These are phyloP conservation scores for Harpegnathos saltator DNA, from an alignment of 1,140 invertebrate genomes.

Conservation along the genomic window DNA sequence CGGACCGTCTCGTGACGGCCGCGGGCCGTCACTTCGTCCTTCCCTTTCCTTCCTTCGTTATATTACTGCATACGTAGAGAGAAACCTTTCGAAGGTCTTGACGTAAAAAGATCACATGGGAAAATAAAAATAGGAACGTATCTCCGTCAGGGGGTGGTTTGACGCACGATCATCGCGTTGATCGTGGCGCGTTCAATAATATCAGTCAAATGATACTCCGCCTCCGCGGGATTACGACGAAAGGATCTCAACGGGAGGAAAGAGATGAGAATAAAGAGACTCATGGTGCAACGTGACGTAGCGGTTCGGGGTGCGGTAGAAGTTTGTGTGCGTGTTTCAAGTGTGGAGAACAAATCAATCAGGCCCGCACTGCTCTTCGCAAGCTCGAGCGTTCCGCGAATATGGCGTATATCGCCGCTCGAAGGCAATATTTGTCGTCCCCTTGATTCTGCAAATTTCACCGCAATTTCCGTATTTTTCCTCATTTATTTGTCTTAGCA, in stretches of 20 bases:
- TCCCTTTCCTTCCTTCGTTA: conserved; percentile 16
- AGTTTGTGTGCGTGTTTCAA: background rate
- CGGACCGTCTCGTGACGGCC: background rate
- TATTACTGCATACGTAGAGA: background rate
- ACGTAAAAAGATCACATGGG: conserved; percentile 54
- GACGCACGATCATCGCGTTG: conserved; percentile 10
- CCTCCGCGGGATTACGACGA: background rate
- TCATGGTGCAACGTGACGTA: background rate
- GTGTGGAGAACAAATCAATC: conserved; percentile 50
- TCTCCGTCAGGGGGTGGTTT: background rate
- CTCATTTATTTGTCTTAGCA: background rate
- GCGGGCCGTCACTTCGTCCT: background rate
- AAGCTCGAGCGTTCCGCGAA: background rate
- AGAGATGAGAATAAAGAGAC: background rate
- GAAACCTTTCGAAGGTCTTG: conserved; percentile 48
- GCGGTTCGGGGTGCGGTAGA: background rate
- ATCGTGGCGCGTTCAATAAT: conserved; percentile 39
- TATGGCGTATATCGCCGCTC: background rate
- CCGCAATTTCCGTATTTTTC: background rate
- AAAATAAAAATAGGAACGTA: conserved; percentile 49
- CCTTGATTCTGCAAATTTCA: conserved; percentile 29
- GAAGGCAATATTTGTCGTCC: background rate
- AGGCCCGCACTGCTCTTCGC: conserved; percentile 50
- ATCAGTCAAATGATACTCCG: background rate
- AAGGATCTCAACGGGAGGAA: conserved; percentile 20